Evolutionary conservation across 2,113 vertebrate species (phyloP), one percentile per base, ranked within the genome.

Genomic region (Antigone vipio): DNA sequence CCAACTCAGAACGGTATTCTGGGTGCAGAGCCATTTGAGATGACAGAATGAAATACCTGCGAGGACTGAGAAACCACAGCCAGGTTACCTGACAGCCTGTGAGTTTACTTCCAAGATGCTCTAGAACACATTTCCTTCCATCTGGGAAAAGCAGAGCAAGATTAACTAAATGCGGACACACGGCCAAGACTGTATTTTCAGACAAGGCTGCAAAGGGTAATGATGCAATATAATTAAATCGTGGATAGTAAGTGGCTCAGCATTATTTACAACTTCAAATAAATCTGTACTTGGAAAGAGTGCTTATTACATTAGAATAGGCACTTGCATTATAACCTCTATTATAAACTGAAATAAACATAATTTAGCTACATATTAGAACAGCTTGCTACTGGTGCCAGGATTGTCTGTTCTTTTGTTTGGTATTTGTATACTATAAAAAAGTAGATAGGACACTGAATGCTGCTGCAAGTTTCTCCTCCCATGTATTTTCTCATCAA

Each of bases 11-110:
- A 4, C 98, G 98, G 96, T 99, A 99, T 85, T 99, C 99, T 2
- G 99, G 97, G 81, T 99, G 99, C 93, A 99, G 97, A 35, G 98
- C 98, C 32, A 98, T 98, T 94, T 99, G 99, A 55, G 99, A 99
- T 0, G 99, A 99, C 69, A 99, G 96, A 64, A 99, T 98, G 94
- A 99, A 99, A 97, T 98, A 99, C 56, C 95, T 98, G 72, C 99
- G 98, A 5, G 98, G 98, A 29, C 99, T 99, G 55, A 20, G 53
- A 81, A 78, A 76, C 4, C 95, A 76, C 71, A 92, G 68, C 64
- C 50, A 42, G 9, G 60, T 94, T 56, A 93, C 29, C 42, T 9
- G 42, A 35, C 75, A 75, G 58, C 59, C 53, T 24, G 14, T 22
- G 30, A 59, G 12, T 14, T 49, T 17, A 5, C 18, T 69, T 73